Base-by-base conservation (phyloP, 2,797 vertebrate genomes). In the Danionella dracula region DNA sequence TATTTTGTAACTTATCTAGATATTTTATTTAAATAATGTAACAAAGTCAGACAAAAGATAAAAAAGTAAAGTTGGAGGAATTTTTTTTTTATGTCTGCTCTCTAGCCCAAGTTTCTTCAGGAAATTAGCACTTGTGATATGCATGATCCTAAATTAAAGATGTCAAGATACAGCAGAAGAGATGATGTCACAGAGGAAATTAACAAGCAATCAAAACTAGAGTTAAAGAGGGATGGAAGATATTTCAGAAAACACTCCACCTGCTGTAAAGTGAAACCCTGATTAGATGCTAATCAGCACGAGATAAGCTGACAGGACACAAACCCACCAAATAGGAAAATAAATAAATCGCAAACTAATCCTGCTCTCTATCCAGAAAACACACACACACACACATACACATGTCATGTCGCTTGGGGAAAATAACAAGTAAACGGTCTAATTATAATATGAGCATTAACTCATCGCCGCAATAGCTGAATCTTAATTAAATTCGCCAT, bases 241-340 rank as follows among this genome's bases (percentile, higher is more conserved):
- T 46, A 35, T 44, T 37, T 49, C 32, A 4, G 51, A 68, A 21
- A n/a, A 54, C 13, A 49, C 49, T 27, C 1, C 64, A 63, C 40
- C 68, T 75, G 46, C 35, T 67, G 45, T 63, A 51, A 44, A 31
- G 54, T 45, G 53, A 37, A 50, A 4, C 12, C 51, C 35, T 68
- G 63, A 68, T 68, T 59, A 23, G 48, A 29, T 60, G 15, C 23
- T 68, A 59, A 71, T 71, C 58, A 54, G 42, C 54, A 15, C 55
- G 27, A 16, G 42, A 57, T 29, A 42, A 66, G 37, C 29, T 45
- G 59, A 46, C 41, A 13, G 44, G 41, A 51, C 10, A 45, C 23
- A 15, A 11, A 61, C 41, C 58, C 57, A 20, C 13, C 12, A 27
- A 15, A 44, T 7, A 46, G 29, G 46, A 9, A 31, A 29, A 6